Base-by-base conservation (phyloP, 2,113 vertebrate species). In the Anhinga rufa region DNA sequence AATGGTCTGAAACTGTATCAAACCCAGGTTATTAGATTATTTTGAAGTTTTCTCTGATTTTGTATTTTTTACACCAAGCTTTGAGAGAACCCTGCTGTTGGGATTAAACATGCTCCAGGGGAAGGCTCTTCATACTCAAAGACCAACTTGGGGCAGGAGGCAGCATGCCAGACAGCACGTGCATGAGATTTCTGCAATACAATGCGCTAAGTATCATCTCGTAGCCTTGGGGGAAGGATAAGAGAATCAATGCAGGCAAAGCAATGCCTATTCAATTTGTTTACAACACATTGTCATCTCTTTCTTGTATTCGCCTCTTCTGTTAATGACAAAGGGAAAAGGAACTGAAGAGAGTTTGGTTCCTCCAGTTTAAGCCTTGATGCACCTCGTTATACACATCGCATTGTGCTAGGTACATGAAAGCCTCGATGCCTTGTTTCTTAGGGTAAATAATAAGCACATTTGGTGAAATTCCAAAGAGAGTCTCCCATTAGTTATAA, bases 391-490 rank as follows among this genome's bases (percentile, higher is more conserved):
- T 58, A 44, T 31, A 48, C 26, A 16, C 31, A 14, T 15, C 6
- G 54, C 72, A 6, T 54, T 22, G 46, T 38, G 42, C 21, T 10
- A 28, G 44, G 32, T 34, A 28, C 6, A 3, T 10, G 66, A 40
- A 57, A 64, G 81, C 38, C 38, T 40, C 2, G 0, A 2, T 0
- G 8, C 31, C 70, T 60, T 20, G 0, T 88, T 86, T 75, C 83
- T 71, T 48, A 34, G n/a, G 68, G 88, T 94, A 95, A 97, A 95
- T 86, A 95, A 91, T 57, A 86, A 95, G 40, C 38, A 51, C 7
- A 5, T 78, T 76, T 81, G 55, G 34, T 77, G 83, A 58, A 92
- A 92, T 83, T 82, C 71, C 91, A 52, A 61, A 92, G 36, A 58
- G 38, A 9, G 6, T 31, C 82, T 84, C 72, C 1, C 26, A 65